phyloP scores from a whole-genome alignment of 2,888 invertebrate genomes.

The Sinelater perroti region DNA sequence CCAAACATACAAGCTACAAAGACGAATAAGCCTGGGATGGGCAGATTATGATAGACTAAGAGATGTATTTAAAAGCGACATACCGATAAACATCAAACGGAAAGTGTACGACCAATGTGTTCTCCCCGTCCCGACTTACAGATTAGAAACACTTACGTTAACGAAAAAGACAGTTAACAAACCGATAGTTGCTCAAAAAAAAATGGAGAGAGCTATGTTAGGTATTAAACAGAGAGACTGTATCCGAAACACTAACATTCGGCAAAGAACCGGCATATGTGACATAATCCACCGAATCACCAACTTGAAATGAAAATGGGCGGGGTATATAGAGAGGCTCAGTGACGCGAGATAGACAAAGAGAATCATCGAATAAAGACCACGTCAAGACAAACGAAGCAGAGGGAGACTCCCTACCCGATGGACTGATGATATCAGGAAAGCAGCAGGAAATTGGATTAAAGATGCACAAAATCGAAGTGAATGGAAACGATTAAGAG shows the following conservation, averaged over 20 bases:
- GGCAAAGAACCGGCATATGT: neutral
- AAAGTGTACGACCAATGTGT: constrained; percentile 1
- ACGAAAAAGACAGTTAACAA: neutral
- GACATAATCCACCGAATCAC: no score
- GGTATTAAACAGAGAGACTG: neutral
- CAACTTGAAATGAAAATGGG: no score
- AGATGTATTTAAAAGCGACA: neutral
- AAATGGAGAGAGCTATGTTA: neutral
- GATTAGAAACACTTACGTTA: neutral
- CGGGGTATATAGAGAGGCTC: no score
- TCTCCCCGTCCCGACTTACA: neutral
- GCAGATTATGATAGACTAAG: neutral
- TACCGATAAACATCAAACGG: neutral
- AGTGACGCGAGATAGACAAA: no score
- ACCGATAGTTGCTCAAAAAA: neutral
- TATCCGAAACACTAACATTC: neutral
- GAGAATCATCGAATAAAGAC: no score
- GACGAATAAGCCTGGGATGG: neutral
- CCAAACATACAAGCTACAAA: neutral
- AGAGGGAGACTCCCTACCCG: no score
- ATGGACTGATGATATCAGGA: no score
- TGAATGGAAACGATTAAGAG: no score
- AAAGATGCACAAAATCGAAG: no score
- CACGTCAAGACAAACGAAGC: no score
- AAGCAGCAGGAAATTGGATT: no score